Base-by-base conservation (phyloP, 1,140 invertebrate genomes). In the Prorops nasuta region DNA sequence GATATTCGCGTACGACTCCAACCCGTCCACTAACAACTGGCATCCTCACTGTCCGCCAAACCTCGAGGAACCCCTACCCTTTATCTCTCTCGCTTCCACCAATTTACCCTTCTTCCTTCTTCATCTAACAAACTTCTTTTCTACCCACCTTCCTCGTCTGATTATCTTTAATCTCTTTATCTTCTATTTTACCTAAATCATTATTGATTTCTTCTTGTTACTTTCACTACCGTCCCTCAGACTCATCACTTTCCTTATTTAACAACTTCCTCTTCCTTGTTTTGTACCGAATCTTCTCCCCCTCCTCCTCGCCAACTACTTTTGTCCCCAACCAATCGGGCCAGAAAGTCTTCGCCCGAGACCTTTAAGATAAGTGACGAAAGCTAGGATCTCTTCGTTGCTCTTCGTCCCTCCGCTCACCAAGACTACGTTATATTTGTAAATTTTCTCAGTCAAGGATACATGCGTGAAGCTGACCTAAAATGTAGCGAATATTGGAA, bases 21-120 rank as follows among this genome's bases (percentile, higher is more conserved):
- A 72, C 71, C 72, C 60, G 64, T 67, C 66, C 68, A 63, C 72
- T 67, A 69, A 63, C 51, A 72, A 74, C 71, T 74, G 69, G 61
- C 64, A 66, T 66, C 51, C 54, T 56, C 36, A 63, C 61, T 67
- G 58, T n/a, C 58, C 64, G 61, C 56, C 49, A 63, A 66, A 66
- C 64, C 66, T 60, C 52, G 58, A 64, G 39, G 36, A 55, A 49
- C 51, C 64, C 66, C 67, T 66, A 66, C 68, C 60, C 63, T 54
- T 56, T 31, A 44, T 42, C 24, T 39, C 28, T n/a, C n/a, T n/a
- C n/a, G n/a, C n/a, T n/a, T 19, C 20, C 36, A 37, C 28, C 20
- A 21, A 22, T 32, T 17, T 31, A 42, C 36, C 35, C 17, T 43
- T 40, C 38, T 37, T 14, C 14, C 31, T 43, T 24, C 17, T 31